These are phyloP conservation scores for Hoplostethus atlanticus DNA, from an alignment of 2,797 vertebrate genomes.

Conservation along the genomic window DNA sequence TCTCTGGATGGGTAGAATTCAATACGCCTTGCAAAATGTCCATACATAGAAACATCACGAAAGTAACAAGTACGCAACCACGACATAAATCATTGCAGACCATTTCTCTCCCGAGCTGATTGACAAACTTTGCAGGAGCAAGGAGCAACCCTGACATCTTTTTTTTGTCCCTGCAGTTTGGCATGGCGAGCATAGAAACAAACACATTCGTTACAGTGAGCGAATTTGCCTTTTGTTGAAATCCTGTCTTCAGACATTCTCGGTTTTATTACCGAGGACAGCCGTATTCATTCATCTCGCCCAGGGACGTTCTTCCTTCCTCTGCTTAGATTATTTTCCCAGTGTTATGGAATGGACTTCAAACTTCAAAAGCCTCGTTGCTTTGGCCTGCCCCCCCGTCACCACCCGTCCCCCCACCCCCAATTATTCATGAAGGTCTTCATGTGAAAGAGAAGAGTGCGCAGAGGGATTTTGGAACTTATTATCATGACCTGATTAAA, in stretches of 20 bases:
- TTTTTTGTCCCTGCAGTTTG: background rate
- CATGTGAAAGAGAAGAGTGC: slow-evolving; percentile 36
- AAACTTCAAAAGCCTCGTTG: slow-evolving; percentile 63
- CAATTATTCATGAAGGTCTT: slow-evolving; percentile 72
- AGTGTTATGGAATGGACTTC: slow-evolving; percentile 34
- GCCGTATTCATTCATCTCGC: slow-evolving; percentile 13
- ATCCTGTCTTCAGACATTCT: slow-evolving; percentile 30
- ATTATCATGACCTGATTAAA: slow-evolving; percentile 67
- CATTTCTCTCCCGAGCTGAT: slow-evolving; percentile 4
- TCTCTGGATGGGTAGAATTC: background rate
- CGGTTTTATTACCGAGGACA: slow-evolving; percentile 34
- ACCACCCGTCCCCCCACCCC: slow-evolving; percentile 17
- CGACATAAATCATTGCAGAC: slow-evolving; percentile 1
- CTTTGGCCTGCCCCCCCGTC: slow-evolving; percentile 45
- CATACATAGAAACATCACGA: background rate
- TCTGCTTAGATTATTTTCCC: slow-evolving; percentile 47
- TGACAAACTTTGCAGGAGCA: background rate
- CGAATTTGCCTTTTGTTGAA: slow-evolving; percentile 24
- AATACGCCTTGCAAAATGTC: background rate
- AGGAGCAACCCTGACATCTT: background rate
- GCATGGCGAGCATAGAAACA: slow-evolving; percentile 10
- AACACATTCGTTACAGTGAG: slow-evolving; percentile 35
- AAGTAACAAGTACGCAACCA: slow-evolving; percentile 2
- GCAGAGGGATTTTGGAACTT: slow-evolving; percentile 55
- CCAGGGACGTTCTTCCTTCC: slow-evolving; percentile 27